Evolutionary conservation across 2,113 vertebrate genomes (phyloP), one percentile per base, ranked within the genome.

Genomic region (Casuarius casuarius): DNA sequence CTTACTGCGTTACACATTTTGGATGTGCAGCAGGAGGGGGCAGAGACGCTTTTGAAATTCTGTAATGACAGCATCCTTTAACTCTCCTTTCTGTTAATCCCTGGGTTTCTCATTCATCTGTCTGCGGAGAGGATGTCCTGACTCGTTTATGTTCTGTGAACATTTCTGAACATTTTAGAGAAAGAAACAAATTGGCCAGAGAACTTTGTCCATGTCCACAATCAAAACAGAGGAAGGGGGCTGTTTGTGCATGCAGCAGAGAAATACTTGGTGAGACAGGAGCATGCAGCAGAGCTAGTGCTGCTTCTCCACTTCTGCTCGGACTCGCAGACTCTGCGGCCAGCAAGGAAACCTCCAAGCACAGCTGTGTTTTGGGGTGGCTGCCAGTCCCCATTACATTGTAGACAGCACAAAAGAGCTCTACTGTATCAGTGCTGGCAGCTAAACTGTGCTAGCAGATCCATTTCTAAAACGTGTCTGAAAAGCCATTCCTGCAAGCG

Each of bases 271-370:
- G 0, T 65, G 38, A 61, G 33, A n/a, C 66, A 79, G 84, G n/a
- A 75, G 56, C 58, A 19, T 26, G 15, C 0, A 19, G 42, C 38
- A 49, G 66, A 75, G 74, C 52, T 84, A 70, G 74, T 87, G 29
- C 61, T 46, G 29, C 70, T 70, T 92, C 49, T 78, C 73, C 44
- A 51, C 16, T 38, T 87, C 65, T 61, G 40, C 59, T 87, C 49
- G 2, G 4, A 2, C 33, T 40, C 11, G 0, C 0, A 2, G 74
- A 21, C 38, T 3, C 29, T 56, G 33, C 0, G 2, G 38, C 14
- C 80, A 75, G 42, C 0, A 11, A 71, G 61, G 86, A 89, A 23
- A 72, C 61, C 48, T 75, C 48, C n/a, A 54, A 77, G 70, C 89
- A 75, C 74, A 56, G 73, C 81, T 89, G 77, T 79, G 81, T 76